Evolutionary conservation across 2,888 invertebrate genomes (phyloP).

Genomic region (Heliconius aoede): DNA sequence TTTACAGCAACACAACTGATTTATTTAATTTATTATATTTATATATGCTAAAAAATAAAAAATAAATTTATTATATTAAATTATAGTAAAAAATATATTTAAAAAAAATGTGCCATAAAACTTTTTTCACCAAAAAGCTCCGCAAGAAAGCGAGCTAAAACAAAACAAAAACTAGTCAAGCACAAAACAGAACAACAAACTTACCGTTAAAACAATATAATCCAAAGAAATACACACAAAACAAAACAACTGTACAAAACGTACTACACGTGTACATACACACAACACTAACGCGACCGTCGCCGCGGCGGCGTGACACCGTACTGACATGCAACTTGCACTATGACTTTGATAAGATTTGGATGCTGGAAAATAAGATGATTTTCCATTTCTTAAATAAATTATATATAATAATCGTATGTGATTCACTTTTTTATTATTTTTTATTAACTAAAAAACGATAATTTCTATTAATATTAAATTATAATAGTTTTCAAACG

Average conservation of each 20-base stretch:
- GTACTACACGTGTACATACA: slow-evolving; percentile 21
- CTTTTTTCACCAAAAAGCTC: background rate
- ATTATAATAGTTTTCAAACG: too few species aligned
- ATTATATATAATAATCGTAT: background rate
- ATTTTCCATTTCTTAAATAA: background rate
- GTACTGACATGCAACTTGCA: slow-evolving; percentile 24
- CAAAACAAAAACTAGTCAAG: background rate
- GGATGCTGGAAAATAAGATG: background rate
- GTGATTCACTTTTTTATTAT: too few species aligned
- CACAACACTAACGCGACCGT: slow-evolving; percentile 32
- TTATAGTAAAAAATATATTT: background rate
- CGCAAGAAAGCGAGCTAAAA: slow-evolving; percentile 18
- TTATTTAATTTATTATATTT: background rate
- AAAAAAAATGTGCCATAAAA: background rate
- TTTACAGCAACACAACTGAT: too few species aligned
- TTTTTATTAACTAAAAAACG: background rate
- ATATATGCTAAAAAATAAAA: background rate
- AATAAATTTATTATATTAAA: background rate
- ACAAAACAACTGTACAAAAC: slow-evolving; percentile 27
- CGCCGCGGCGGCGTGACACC: slow-evolving; percentile 34
- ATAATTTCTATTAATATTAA: background rate
- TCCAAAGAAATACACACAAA: slow-evolving; percentile 28
- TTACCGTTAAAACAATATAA: slow-evolving; percentile 28
- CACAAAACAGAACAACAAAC: slow-evolving; percentile 17
- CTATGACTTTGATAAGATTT: slow-evolving; percentile 31